These are phyloP conservation scores for Xenentodon cancila DNA, from an alignment of 2,797 vertebrate genomes.

Conservation along the genomic window DNA sequence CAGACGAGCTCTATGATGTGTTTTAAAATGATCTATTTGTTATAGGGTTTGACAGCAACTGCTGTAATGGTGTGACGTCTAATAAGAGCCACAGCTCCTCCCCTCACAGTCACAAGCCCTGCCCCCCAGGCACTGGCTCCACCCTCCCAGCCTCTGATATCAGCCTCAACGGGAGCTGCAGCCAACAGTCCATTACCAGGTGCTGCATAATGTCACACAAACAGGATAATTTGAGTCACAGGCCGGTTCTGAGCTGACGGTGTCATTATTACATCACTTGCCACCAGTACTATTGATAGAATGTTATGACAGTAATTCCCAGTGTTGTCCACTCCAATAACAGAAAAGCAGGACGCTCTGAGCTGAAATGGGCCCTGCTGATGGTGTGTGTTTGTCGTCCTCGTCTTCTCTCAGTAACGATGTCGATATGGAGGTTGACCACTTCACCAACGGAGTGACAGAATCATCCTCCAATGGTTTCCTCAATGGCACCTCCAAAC, in stretches of 20 bases:
- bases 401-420: slow-evolving; percentile 81
- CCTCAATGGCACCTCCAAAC: slow-evolving; percentile 96
- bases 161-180: slow-evolving; percentile 92
- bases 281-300: too few species aligned
- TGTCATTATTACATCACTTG: too few species aligned
- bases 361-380: neutral
- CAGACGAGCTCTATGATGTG: too few species aligned
- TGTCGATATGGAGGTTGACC: slow-evolving; percentile 98
- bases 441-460: slow-evolving; percentile 96
- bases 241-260: too few species aligned
- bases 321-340: too few species aligned
- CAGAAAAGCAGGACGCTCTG: neutral
- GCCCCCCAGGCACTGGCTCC: slow-evolving; percentile 84
- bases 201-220: slow-evolving; percentile 41
- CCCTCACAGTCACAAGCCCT: slow-evolving; percentile 93
- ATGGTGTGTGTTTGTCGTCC: neutral
- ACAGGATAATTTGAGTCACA: too few species aligned
- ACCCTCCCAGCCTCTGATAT: slow-evolving; percentile 87
- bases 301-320: too few species aligned
- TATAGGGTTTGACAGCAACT: slow-evolving; percentile 93
- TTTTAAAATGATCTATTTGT: neutral
- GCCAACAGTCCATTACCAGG: slow-evolving; percentile 90
- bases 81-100: slow-evolving; percentile 90
- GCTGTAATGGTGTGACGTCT: slow-evolving; percentile 96
- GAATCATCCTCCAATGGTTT: slow-evolving; percentile 97